Evolutionary conservation across 2,888 invertebrate species (phyloP).

Genomic region (Brachycybe producta): DNA sequence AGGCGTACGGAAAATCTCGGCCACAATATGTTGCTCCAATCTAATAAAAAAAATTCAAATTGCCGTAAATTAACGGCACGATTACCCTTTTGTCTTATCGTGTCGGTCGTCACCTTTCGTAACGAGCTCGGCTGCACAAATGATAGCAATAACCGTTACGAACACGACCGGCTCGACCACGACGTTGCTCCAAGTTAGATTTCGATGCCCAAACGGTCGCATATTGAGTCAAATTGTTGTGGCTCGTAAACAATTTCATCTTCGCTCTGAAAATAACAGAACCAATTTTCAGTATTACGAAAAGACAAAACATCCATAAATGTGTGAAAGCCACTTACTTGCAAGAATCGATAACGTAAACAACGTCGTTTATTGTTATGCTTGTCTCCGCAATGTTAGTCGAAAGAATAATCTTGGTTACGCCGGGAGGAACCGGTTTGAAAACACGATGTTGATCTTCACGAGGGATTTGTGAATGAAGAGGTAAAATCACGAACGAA

Average conservation of each 20-base stretch:
- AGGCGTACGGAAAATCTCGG: slow-evolving; percentile 96
- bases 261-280: slow-evolving; percentile 48
- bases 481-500: slow-evolving; percentile 65
- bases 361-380: slow-evolving; percentile 95
- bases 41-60: slow-evolving; percentile 25
- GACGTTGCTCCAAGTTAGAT: slow-evolving; percentile 87
- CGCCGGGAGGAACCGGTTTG: slow-evolving; percentile 63
- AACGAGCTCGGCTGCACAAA: slow-evolving; percentile 51
- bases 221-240: slow-evolving; percentile 97
- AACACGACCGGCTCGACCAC: slow-evolving; percentile 91
- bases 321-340: slow-evolving; percentile 41
- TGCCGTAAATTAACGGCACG: neutral
- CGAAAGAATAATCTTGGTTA: slow-evolving; percentile 88
- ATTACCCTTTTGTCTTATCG: no score
- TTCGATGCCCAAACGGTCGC: slow-evolving; percentile 83
- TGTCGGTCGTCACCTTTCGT: slow-evolving; percentile 36
- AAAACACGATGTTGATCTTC: slow-evolving; percentile 92
- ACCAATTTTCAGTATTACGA: neutral
- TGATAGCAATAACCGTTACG: slow-evolving; percentile 88
- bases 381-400: slow-evolving; percentile 98
- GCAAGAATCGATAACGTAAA: slow-evolving; percentile 93
- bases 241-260: slow-evolving; percentile 93
- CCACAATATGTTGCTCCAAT: slow-evolving; percentile 65
- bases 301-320: neutral
- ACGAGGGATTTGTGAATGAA: slow-evolving; percentile 94